Base-by-base conservation (phyloP, 37 sponge, comb jelly and placozoan species). In the Halichondria panicea region DNA sequence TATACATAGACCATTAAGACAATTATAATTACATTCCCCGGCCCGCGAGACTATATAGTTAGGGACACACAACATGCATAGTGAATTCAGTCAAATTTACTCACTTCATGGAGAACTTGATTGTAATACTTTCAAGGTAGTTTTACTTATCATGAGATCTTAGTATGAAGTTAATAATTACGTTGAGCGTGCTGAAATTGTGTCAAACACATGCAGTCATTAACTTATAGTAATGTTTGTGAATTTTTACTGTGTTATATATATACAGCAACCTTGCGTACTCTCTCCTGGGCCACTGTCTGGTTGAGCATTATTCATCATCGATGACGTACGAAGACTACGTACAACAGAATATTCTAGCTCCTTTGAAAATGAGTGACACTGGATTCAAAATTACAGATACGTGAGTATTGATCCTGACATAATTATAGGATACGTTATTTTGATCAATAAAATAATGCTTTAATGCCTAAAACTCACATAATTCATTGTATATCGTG, bases 381-480 rank as follows among this genome's bases (percentile, higher is more conserved):
- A 91, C 91, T 62, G 91, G 87, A 41, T 91, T 91, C 68, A 81
- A 63, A 24, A 58, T 77, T 34, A 90, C 81, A 42, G 60, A 58
- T n/a, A 71, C 41, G 90, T 83, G 39, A 71, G 79, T 53, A 53
- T 39, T 27, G 15, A 18, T 18, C 15, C 11, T 48, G 52, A 48
- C 52, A 18, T 11, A 48, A 48, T 15, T 18, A 18, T 15, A 48
- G 13, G 52, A 18, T n/a, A n/a, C n/a, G n/a, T n/a, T n/a, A n/a
- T n/a, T n/a, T n/a, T n/a, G n/a, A n/a, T n/a, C n/a, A n/a, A n/a
- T n/a, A n/a, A n/a, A n/a, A n/a, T n/a, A n/a, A n/a, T n/a, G n/a
- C n/a, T n/a, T n/a, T n/a, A n/a, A n/a, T n/a, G n/a, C n/a, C n/a
- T n/a, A n/a, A n/a, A n/a, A n/a, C n/a, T n/a, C n/a, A 48, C 52